These are phyloP conservation scores for Cirrhinus mrigala DNA, from an alignment of 2,797 vertebrate genomes.

Conservation along the genomic window DNA sequence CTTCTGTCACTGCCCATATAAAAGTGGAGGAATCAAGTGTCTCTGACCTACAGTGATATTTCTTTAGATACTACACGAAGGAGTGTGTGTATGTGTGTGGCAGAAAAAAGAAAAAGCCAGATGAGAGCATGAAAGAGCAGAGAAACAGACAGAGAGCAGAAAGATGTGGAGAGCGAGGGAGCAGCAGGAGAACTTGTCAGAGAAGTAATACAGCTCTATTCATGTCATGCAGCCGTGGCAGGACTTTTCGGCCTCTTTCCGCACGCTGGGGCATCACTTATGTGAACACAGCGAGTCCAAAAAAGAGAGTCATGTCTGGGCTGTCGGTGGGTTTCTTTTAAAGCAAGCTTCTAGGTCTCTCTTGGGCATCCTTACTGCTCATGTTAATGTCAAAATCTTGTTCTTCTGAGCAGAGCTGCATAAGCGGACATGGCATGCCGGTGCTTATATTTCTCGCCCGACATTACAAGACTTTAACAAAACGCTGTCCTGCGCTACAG, in stretches of 20 bases:
- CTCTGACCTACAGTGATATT: constrained; percentile 66
- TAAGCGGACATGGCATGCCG: constrained; percentile 69
- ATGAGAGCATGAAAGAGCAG: constrained; percentile 49
- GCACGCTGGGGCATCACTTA: constrained; percentile 52
- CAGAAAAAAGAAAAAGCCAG: constrained; percentile 23
- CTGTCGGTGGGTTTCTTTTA: constrained; percentile 44
- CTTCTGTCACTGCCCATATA: constrained; percentile 50
- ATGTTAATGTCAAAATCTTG: constrained; percentile 78
- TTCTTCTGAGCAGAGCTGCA: constrained; percentile 69
- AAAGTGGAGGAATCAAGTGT: constrained; percentile 53
- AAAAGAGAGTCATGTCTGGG: constrained; percentile 27
- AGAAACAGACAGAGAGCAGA: constrained; percentile 49
- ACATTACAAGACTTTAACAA: constrained; percentile 64
- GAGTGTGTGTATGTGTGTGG: constrained; percentile 38
- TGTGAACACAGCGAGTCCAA: constrained; percentile 52
- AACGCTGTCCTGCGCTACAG: constrained; percentile 55
- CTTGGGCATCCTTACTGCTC: constrained; percentile 55
- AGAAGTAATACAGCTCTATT: constrained; percentile 62
- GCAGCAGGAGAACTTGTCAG: constrained; percentile 59
- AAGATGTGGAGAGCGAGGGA: constrained; percentile 41
- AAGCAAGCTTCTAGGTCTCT: constrained; percentile 54
- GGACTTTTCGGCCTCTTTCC: constrained; percentile 54
- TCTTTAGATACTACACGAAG: constrained; percentile 63
- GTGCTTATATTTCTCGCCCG: constrained; percentile 66
- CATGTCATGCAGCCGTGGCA: constrained; percentile 58